Evolutionary conservation across 2,113 vertebrate genomes (phyloP).

Genomic region (Connochaetes taurinus): DNA sequence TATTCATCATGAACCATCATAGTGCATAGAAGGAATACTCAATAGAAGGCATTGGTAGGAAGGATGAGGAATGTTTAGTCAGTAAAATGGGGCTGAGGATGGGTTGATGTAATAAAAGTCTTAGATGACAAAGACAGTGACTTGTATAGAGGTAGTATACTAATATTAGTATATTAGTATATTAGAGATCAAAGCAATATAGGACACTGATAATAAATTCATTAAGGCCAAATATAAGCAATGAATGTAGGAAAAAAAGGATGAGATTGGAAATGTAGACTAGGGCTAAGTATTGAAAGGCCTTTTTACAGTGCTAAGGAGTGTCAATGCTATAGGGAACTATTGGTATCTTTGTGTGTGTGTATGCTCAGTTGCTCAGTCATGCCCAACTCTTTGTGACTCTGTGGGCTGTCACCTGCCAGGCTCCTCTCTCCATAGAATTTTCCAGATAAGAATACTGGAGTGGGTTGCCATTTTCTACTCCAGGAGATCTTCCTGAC

Average conservation of each 20-base stretch:
- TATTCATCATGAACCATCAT: background rate
- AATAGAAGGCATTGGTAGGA: background rate
- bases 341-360: background rate
- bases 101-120: background rate
- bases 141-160: background rate
- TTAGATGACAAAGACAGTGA: background rate
- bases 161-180: background rate
- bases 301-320: background rate
- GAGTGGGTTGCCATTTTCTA: background rate
- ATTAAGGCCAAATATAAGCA: background rate
- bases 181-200: background rate
- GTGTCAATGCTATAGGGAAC: background rate
- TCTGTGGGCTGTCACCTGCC: background rate
- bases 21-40: background rate
- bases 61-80: background rate
- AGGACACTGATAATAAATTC: background rate
- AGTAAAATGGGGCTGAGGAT: background rate
- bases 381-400: background rate
- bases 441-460: background rate
- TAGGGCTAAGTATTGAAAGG: background rate
- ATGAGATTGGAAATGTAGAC: background rate
- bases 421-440: background rate
- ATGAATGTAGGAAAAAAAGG: background rate
- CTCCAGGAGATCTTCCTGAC: background rate
- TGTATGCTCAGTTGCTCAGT: background rate